A percentile compares a stretch with the other conserved stretches of the same genome.
Conservation (phyloP, 2,888 invertebrate species). For the Oscheius sp. region DNA sequence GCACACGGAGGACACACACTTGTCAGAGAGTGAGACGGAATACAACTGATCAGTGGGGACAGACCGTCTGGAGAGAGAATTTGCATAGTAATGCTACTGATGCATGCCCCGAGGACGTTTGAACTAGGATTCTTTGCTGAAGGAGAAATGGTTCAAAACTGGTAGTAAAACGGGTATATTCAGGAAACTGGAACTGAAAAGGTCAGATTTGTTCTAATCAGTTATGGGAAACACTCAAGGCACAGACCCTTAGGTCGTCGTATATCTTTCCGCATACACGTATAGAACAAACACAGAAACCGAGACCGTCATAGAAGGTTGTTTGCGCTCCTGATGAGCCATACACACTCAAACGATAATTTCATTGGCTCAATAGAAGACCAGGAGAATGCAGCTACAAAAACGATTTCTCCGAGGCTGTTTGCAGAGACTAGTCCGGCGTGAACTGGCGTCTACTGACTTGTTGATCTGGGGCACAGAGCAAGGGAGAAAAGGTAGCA, state of each 20-base stretch:
- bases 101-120: no score
- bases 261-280: slow-evolving; percentile 17
- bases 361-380: not conserved
- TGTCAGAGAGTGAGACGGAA: not conserved
- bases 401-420: slow-evolving; percentile 17
- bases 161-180: no score
- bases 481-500: no score
- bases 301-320: not conserved
- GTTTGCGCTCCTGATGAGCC: not conserved
- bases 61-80: not conserved
- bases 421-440: slow-evolving; percentile 26
- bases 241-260: not conserved
- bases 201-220: no score
- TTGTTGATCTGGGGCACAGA: no score
- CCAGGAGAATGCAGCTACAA: not conserved
- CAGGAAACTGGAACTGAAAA: no score
- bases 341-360: not conserved
- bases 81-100: not conserved
- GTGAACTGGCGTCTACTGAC: slow-evolving; percentile 12
- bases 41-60: slow-evolving; percentile 9
- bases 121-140: not conserved
- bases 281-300: slow-evolving; percentile 10
- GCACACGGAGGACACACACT: not conserved
- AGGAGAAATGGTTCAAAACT: not conserved
- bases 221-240: no score